Evolutionary conservation across 2,113 vertebrate genomes (phyloP), one percentile per base, ranked within the genome.

Genomic region (Nanorana parkeri): DNA sequence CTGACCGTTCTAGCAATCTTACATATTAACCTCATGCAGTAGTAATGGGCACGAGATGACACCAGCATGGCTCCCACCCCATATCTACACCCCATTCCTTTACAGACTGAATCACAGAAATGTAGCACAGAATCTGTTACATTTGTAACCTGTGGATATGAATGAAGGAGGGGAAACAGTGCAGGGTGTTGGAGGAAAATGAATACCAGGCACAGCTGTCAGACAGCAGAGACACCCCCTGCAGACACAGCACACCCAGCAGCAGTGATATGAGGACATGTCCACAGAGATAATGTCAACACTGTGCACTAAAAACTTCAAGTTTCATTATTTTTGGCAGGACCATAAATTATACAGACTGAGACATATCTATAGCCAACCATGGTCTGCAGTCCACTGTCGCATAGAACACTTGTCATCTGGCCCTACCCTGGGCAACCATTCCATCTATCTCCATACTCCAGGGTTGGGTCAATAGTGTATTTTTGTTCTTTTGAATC

Each of bases 1-100:
- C 60, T 36, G 29, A 52, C 72, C 60, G 36, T 56, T 55, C 61
- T 75, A 76, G 74, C 55, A 83, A 47, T 29, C 26, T 81, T 20
- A 65, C 79, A 81, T 72, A 81, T 74, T 81, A 81, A 81, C 66
- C 69, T 56, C 79, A 81, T 81, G 69, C 79, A 81, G 41, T 47
- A 52, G 65, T 52, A 81, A 81, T 81, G 68, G 60, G 58, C 58
- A 81, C 58, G 51, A 54, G 69, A 67, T 58, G 71, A 75, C 56
- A 66, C 64, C 64, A 82, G 63, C 61, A 75, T 61, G 51, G 63
- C 23, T 56, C 61, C 68, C 64, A 36, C 63, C 80, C 69, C 29
- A 67, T 55, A 54, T 55, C 26, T 26, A n/a, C 66, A 74, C 52
- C 41, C 71, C n/a, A 55, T 24, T 58, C 80, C 28, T 36, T 24